These are phyloP conservation scores for Drosophila diplacantha DNA, from an alignment of 2,888 invertebrate species.

Conservation along the genomic window DNA sequence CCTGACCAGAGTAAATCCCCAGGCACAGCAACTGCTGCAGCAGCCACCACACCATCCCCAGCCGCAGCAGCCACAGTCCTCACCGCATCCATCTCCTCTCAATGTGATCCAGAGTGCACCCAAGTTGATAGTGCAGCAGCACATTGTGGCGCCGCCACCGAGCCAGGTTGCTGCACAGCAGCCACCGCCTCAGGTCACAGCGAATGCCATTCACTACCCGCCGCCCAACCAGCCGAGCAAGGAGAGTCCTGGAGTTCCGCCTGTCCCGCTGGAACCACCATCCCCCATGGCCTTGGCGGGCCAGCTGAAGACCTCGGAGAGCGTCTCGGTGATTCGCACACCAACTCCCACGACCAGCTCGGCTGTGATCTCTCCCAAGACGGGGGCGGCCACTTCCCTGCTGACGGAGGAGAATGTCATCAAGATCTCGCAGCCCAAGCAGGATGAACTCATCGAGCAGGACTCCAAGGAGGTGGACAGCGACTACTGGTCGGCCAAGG, in stretches of 20 bases:
- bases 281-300: not conserved
- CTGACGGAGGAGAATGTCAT: conserved; percentile 75
- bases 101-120: conserved; percentile 73
- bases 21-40: conserved; percentile 31
- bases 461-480: conserved; percentile 83
- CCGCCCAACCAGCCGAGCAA: conserved; percentile 26
- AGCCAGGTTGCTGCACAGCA: conserved; percentile 28
- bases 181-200: conserved; percentile 21
- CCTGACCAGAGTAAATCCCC: conserved; percentile 25
- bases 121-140: conserved; percentile 68
- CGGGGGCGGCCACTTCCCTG: conserved; percentile 46
- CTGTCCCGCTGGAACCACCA: conserved; percentile 10
- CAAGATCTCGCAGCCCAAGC: conserved; percentile 73
- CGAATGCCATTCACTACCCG: conserved; percentile 45
- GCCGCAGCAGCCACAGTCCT: conserved; percentile 30
- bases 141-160: conserved; percentile 56
- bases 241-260: conserved; percentile 8
- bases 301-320: conserved; percentile 59
- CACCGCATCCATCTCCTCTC: conserved; percentile 31
- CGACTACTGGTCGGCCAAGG: conserved; percentile 88
- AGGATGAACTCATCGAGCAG: conserved; percentile 77
- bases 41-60: conserved; percentile 24
- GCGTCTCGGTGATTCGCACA: conserved; percentile 63
- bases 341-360: conserved; percentile 50
- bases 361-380: conserved; percentile 53